Base-by-base conservation (phyloP, 2,888 invertebrate genomes). In the Drosophila parthenogenetica region DNA sequence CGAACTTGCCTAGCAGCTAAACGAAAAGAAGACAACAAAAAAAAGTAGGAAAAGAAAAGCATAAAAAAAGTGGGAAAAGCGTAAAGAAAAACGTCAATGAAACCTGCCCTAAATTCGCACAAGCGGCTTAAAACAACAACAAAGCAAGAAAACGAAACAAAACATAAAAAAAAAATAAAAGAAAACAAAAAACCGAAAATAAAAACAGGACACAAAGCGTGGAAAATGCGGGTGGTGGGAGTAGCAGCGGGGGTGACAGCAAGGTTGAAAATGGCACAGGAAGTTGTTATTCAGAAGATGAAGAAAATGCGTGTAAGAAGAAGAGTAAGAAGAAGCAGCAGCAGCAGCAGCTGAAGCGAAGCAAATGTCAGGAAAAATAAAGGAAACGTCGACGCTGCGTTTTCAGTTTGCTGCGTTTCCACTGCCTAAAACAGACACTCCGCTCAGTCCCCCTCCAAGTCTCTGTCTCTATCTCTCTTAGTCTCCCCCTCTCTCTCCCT, bases 21-120 rank as follows among this genome's bases (percentile, higher is more conserved):
- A 49, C 37, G 50, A 64, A 63, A 16, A 43, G 51, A 51, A 40
- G 54, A 25, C 55, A 51, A 50, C 29, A 25, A 17, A 17, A 50
- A 50, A 8, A 8, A 37, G 14, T 16, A 32, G 35, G 32, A 42
- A 48, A 32, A 39, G 32, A 42, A 48, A 45, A 43, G 32, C 13
- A 13, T 7, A 17, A 8, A 43, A 42, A 57, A 19, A 13, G 35
- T 35, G 35, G n/a, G 29, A 51, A 51, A 51, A 50, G 22, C n/a
- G 32, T 61, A 50, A 43, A 53, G 43, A 60, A 64, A 79, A 73
- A 63, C 78, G 69, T 71, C 68, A 86, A 77, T 66, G 77, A 84
- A 84, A 77, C 79, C 87, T 84, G 87, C 81, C 87, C 84, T 87
- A 84, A 84, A 84, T 84, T 87, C 84, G 87, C 66, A 73, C 79